Evolutionary conservation across 2,797 vertebrate genomes (phyloP), one percentile per base, ranked within the genome.

Genomic region (Hemitrygon akajei): DNA sequence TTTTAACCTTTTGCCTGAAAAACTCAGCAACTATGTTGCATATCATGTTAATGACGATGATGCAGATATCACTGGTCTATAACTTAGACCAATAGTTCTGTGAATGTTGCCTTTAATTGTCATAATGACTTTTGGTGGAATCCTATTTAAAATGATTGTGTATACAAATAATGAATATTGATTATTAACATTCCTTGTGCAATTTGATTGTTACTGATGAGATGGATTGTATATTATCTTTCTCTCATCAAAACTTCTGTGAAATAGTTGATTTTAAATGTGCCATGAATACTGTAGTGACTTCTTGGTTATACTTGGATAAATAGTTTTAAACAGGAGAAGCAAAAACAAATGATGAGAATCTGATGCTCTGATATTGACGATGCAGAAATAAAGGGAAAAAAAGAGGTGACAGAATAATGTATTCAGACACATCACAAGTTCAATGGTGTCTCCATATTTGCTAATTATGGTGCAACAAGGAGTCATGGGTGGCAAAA

Each of bases 151-250:
- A 97, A 94, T 94, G 96, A 96, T 96, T 96, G 96, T 97, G 96
- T 96, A 95, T 96, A 97, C 95, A 94, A 89, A 93, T 93, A 94
- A 93, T 94, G 94, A 94, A 93, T 93, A 97, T 97, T 97, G 97
- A 96, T 96, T 97, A 97, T 97, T 96, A 97, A 98, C 98, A 98
- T 98, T 99, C 98, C 98, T 97, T 97, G 96, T 96, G 97, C 98
- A 96, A 97, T 97, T 98, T 95, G 96, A 96, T 96, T 97, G 98
- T 98, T 98, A 96, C 97, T 97, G 97, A 97, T 97, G 96, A 98
- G 97, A 98, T 71, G 97, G 98, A 98, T 98, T 99, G 98, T 98
- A 98, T 97, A 97, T 97, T 97, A 97, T 95, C 95, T 96, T 58
- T 96, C 96, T 96, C 96, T 97, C 97, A 97, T 97, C 97, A 97